These are phyloP conservation scores for Barnardius zonarius DNA, from an alignment of 2,113 vertebrate genomes.

Conservation along the genomic window DNA sequence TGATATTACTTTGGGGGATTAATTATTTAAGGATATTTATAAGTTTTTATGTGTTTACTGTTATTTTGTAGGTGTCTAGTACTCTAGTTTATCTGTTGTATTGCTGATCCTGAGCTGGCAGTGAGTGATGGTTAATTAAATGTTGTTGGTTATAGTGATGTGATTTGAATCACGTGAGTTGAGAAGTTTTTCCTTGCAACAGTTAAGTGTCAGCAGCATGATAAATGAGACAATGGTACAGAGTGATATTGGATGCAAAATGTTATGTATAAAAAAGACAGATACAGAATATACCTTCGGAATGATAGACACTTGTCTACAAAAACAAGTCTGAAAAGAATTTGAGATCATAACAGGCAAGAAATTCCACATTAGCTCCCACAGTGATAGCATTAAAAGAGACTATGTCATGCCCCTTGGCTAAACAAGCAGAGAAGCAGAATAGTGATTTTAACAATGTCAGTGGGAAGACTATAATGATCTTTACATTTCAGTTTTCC, in stretches of 20 bases:
- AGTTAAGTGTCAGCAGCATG: neutral
- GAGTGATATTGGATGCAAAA: neutral
- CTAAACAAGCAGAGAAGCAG: neutral
- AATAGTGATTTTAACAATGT: neutral
- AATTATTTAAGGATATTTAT: neutral
- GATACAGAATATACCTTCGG: neutral
- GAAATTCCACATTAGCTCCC: neutral
- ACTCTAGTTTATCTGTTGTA: neutral
- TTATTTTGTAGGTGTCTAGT: neutral
- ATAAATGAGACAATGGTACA: neutral
- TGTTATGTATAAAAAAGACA: neutral
- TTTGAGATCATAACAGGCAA: neutral
- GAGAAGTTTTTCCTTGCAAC: neutral
- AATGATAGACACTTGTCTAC: neutral
- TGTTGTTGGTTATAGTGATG: neutral
- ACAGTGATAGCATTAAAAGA: neutral
- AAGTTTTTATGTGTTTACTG: neutral
- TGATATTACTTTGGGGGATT: neutral
- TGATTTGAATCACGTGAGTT: neutral
- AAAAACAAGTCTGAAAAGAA: neutral
- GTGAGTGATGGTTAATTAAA: neutral
- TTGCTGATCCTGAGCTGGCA: neutral
- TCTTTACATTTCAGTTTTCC: neutral
- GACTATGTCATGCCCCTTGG: neutral
- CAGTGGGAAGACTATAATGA: neutral